Base-by-base conservation (phyloP, 2,797 vertebrate genomes). In the Phoebastria nigripes region DNA sequence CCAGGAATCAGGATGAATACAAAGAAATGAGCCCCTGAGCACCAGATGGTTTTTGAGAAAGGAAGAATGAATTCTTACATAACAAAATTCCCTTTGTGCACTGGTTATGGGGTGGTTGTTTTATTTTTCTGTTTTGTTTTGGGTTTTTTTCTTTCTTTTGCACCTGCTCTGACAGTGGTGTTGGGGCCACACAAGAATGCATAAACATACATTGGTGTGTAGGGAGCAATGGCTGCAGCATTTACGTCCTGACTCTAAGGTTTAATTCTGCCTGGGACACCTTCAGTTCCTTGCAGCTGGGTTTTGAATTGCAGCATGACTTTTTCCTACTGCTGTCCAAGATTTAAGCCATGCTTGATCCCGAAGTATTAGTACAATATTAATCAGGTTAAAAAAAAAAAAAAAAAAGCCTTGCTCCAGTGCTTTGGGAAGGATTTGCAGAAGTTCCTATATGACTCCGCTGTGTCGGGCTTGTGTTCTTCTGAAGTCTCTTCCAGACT, bases 41-140 rank as follows among this genome's bases (percentile, higher is more conserved):
- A 89, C 61, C 87, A 93, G 89, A 84, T 29, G 4, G 58, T 24
- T 58, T 90, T 55, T 51, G 76, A 82, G 85, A 92, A 91, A 93
- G 65, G 87, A 76, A 93, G 70, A 88, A 90, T 71, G 24, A 91
- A 94, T 49, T 62, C 62, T 87, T 87, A 61, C 46, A n/a, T 44
- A 95, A 94, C 25, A 41, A 86, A 91, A 72, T 77, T 56, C 84
- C 70, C 91, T 59, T 65, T 24, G 58, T 12, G 67, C 37, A 2
- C 72, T 82, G 62, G 3, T 55, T 63, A 4, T 8, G 59, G 66
- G 55, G 26, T 59, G 37, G 16, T 41, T 29, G 54, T 11, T 93
- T 74, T 21, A 10, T 81, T 90, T 87, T 47, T 11, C 54, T 66
- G 2, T 33, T 31, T 62, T 73, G 4, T 2, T 67, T 83, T 25